Conservation (phyloP, 1,140 invertebrate species). For the Oncopeltus fasciatus region DNA sequence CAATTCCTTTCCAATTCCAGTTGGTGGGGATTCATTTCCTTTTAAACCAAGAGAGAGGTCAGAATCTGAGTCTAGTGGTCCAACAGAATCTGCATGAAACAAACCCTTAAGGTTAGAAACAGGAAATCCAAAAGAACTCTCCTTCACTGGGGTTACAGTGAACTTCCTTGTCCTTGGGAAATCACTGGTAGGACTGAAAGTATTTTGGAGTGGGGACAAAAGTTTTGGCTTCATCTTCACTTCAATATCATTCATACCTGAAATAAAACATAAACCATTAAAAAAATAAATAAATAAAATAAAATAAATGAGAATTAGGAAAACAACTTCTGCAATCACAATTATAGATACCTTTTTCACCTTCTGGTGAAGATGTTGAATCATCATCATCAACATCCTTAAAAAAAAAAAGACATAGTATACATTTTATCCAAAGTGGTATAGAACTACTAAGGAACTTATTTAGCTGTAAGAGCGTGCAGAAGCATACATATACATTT, state of each 20-base stretch:
- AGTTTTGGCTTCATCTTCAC: not conserved
- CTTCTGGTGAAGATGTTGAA: not conserved
- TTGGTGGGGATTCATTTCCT: not conserved
- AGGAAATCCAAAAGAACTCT: not conserved
- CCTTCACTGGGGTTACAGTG: not conserved
- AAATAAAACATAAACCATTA: not conserved
- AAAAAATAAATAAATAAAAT: not conserved
- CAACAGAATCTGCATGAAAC: not conserved
- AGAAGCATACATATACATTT: not conserved
- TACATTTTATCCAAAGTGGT: not conserved
- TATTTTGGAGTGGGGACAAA: not conserved
- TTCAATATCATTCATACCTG: not conserved
- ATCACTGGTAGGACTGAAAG: not conserved
- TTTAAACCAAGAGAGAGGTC: not conserved
- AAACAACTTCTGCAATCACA: too few relatives aligned
- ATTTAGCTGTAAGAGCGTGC: too few relatives aligned
- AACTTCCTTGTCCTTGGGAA: not conserved
- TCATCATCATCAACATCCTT: slow-evolving; percentile 1
- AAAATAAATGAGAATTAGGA: too few relatives aligned
- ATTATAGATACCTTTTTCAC: not conserved
- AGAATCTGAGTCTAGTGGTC: not conserved
- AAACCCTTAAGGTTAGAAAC: not conserved
- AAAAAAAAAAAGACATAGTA: not conserved
- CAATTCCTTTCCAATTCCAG: not conserved
- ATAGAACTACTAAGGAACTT: too few relatives aligned